These are phyloP conservation scores for Leptopilina myrica DNA, from an alignment of 2,888 invertebrate genomes.

Conservation along the genomic window DNA sequence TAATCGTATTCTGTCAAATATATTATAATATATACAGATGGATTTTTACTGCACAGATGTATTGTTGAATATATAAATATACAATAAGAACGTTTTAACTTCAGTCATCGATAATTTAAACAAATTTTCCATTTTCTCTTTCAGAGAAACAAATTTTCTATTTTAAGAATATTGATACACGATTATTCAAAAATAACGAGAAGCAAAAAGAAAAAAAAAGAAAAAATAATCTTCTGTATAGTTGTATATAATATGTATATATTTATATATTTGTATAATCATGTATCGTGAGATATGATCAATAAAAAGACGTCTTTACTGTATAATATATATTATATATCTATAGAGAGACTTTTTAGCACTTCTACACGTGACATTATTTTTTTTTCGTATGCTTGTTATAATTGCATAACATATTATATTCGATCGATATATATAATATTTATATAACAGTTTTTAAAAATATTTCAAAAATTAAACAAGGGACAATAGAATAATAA, in stretches of 20 bases:
- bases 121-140: too few species aligned
- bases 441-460: conserved; percentile 70
- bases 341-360: conserved; percentile 51
- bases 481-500: conserved; percentile 67
- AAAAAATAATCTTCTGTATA: too few species aligned
- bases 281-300: neutral
- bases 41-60: conserved; percentile 58
- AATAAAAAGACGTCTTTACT: conserved; percentile 38
- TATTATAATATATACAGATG: conserved; percentile 50
- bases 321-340: conserved; percentile 49
- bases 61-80: conserved; percentile 47
- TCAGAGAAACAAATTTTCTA: too few species aligned
- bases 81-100: conserved; percentile 40
- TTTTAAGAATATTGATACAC: too few species aligned
- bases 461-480: conserved; percentile 70
- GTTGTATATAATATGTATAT: too few species aligned
- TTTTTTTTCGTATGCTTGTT: conserved; percentile 57
- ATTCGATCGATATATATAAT: conserved; percentile 64
- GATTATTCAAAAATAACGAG: too few species aligned
- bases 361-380: conserved; percentile 59
- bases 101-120: conserved; percentile 31
- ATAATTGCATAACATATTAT: conserved; percentile 66
- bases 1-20: conserved; percentile 40
- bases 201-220: too few species aligned
- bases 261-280: too few species aligned